Evolutionary conservation across 2,113 vertebrate species (phyloP).

Genomic region (Callorhinus ursinus): DNA sequence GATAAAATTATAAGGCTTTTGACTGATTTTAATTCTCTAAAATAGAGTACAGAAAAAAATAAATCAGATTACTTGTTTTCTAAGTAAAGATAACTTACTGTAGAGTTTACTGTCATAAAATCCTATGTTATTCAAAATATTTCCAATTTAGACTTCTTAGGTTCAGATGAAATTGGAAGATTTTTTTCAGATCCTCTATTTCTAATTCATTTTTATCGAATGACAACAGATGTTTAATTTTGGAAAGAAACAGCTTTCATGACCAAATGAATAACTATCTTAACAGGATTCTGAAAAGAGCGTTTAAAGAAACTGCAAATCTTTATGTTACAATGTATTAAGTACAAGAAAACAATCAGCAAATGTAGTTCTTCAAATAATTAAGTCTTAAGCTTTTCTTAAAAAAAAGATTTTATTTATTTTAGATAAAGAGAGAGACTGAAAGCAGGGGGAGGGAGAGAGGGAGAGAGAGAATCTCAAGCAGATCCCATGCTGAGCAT

Average conservation of each 20-base stretch:
- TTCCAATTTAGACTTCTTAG: constrained; percentile 36
- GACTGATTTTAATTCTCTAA: constrained; percentile 14
- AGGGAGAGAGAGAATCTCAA: not conserved
- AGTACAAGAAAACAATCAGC: not conserved
- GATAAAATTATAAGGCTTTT: not conserved
- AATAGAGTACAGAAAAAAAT: not conserved
- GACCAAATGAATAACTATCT: constrained; percentile 44
- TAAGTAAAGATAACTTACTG: constrained; percentile 25
- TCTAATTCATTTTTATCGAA: constrained; percentile 52
- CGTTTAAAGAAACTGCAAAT: not conserved
- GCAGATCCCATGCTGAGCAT: not conserved
- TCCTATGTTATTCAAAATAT: constrained; percentile 33
- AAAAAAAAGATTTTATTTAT: not conserved
- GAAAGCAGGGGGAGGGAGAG: not conserved
- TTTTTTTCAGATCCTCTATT: constrained; percentile 51
- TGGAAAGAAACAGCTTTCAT: constrained; percentile 12
- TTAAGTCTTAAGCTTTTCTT: not conserved
- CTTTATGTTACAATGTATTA: not conserved
- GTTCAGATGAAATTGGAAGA: not conserved
- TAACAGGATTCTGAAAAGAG: constrained; percentile 28
- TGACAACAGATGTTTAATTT: constrained; percentile 57
- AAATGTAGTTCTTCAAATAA: constrained; percentile 19
- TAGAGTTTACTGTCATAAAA: constrained; percentile 26
- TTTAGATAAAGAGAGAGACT: not conserved
- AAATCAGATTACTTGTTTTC: constrained; percentile 21